Percentiles rank a stretch among this genome's conserved stretches.
Conservation (phyloP, 2,888 invertebrate genomes). For the Sicus ferrugineus region DNA sequence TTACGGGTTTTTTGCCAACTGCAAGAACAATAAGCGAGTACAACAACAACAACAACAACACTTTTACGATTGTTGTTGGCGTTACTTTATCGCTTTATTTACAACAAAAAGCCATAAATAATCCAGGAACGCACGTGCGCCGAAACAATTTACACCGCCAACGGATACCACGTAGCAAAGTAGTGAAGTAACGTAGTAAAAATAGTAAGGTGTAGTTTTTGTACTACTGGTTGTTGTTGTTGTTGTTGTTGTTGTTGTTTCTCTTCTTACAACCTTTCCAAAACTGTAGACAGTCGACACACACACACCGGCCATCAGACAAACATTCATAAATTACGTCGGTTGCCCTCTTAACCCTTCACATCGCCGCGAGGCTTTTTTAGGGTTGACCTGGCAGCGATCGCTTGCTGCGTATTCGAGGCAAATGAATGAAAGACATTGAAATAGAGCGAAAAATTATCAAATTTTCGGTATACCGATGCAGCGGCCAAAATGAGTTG, state of each 20-base stretch:
- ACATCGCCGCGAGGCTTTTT: too few species aligned
- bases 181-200: background rate
- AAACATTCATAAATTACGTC: constrained; percentile 21
- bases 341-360: background rate
- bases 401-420: too few species aligned
- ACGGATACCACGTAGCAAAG: background rate
- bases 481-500: too few species aligned
- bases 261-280: constrained; percentile 2
- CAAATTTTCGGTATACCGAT: too few species aligned
- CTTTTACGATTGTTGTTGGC: constrained; percentile 18
- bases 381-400: too few species aligned
- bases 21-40: background rate
- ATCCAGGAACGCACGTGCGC: constrained; percentile 26
- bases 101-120: constrained; percentile 28
- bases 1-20: too few species aligned
- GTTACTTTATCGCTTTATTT: constrained; percentile 31
- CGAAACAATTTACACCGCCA: constrained; percentile 22
- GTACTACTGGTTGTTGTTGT: constrained; percentile 11
- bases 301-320: background rate
- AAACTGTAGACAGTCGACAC: background rate
- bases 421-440: too few species aligned
- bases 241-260: constrained; percentile 22
- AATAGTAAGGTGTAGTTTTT: background rate
- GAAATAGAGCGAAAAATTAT: too few species aligned
- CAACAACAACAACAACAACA: background rate